Conservation (phyloP, 2,888 invertebrate species). For the Cotesia congregata region DNA sequence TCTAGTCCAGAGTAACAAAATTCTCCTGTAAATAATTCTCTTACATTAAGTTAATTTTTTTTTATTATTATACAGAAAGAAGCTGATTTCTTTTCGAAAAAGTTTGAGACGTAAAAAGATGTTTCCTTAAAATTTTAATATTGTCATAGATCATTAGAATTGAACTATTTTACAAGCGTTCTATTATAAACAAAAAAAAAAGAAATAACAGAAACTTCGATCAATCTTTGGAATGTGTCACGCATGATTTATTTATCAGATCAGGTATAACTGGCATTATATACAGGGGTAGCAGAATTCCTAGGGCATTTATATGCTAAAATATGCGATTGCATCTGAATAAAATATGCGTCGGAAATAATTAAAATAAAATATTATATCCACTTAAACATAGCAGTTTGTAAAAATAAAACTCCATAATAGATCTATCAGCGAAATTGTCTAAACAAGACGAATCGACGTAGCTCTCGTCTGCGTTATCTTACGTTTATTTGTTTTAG, state of each 20-base stretch:
- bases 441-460: background rate
- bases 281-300: background rate
- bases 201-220: background rate
- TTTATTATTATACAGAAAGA: too few species aligned
- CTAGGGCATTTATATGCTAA: background rate
- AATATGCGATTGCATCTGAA: background rate
- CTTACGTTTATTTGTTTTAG: background rate
- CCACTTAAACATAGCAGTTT: background rate
- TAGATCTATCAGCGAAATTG: background rate
- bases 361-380: background rate
- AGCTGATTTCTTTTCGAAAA: too few species aligned
- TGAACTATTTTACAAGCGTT: too few species aligned
- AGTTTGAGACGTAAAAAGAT: too few species aligned
- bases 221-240: conserved; percentile 10
- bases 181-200: too few species aligned
- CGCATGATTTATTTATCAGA: background rate
- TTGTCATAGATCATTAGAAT: too few species aligned
- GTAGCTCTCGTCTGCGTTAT: background rate
- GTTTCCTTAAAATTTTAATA: too few species aligned
- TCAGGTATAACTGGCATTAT: background rate
- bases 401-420: background rate
- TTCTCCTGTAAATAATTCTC: too few species aligned
- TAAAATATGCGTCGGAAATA: background rate
- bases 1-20: too few species aligned
- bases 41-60: too few species aligned